Percentiles rank a stretch among this genome's conserved stretches.
phyloP scores from a whole-genome alignment of 2,113 vertebrate genomes.

The Lasiurus cinereus region DNA sequence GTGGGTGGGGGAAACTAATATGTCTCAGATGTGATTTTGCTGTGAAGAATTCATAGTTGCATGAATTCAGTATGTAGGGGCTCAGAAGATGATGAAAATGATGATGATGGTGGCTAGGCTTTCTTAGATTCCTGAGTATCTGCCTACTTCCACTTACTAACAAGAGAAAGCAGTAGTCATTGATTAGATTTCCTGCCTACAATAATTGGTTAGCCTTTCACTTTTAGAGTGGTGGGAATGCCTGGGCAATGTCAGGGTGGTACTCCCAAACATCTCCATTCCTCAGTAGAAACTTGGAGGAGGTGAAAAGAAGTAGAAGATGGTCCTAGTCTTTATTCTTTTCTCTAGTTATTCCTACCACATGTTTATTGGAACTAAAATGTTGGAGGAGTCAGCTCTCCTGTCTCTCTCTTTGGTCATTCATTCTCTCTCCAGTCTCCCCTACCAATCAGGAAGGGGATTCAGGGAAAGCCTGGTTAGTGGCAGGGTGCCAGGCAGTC shows the following conservation, averaged over 20 bases:
- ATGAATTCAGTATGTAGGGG: neutral
- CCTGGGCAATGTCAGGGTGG: neutral
- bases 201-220: neutral
- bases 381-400: neutral
- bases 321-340: neutral
- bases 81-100: neutral
- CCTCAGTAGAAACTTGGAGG: neutral
- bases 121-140: neutral
- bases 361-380: neutral
- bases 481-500: neutral
- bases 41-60: neutral
- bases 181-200: neutral
- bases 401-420: neutral
- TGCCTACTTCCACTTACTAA: neutral
- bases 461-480: conserved; percentile 16
- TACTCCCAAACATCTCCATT: neutral
- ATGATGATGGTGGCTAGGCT: neutral
- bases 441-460: neutral
- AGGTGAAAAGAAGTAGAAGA: neutral
- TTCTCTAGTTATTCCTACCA: neutral
- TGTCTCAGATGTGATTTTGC: neutral
- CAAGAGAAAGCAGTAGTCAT: neutral
- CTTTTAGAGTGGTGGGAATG: neutral
- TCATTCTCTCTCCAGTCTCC: neutral
- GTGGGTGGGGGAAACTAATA: neutral